These are phyloP conservation scores for Neodiprion lecontei DNA, from an alignment of 1,140 invertebrate genomes.

Conservation along the genomic window DNA sequence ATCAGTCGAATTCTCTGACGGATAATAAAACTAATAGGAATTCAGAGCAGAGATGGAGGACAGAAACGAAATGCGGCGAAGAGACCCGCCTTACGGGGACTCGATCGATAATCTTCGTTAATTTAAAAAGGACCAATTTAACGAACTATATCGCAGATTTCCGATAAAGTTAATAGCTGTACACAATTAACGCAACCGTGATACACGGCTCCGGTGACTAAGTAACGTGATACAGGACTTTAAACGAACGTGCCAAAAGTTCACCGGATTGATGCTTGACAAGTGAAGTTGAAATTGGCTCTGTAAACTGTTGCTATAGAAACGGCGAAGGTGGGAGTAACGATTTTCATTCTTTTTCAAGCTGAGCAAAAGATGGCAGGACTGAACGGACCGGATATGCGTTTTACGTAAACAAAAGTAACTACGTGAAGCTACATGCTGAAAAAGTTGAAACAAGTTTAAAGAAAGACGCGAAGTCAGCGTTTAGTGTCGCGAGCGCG, in stretches of 20 bases:
- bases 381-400: no score
- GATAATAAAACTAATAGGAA: background rate
- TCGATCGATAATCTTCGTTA: constrained; percentile 8
- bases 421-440: no score
- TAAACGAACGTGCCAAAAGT: constrained; percentile 29
- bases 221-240: constrained; percentile 20
- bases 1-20: background rate
- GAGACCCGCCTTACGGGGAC: background rate
- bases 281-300: constrained; percentile 46
- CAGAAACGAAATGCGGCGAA: background rate
- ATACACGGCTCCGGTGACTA: constrained; percentile 8
- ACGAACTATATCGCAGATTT: constrained; percentile 8
- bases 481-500: no score
- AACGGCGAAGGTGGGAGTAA: constrained; percentile 26
- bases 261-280: constrained; percentile 30
- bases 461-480: no score
- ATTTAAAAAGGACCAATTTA: constrained; percentile 10
- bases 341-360: constrained; percentile 3
- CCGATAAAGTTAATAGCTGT: background rate
- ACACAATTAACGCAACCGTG: background rate
- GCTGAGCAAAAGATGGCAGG: background rate
- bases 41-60: background rate
- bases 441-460: no score
- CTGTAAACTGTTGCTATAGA: constrained; percentile 46
- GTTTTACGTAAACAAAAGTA: no score